Percentiles rank a stretch among this genome's conserved stretches.
Conservation (phyloP, 2,113 vertebrate species). For the Erythrocercus mccallii region DNA sequence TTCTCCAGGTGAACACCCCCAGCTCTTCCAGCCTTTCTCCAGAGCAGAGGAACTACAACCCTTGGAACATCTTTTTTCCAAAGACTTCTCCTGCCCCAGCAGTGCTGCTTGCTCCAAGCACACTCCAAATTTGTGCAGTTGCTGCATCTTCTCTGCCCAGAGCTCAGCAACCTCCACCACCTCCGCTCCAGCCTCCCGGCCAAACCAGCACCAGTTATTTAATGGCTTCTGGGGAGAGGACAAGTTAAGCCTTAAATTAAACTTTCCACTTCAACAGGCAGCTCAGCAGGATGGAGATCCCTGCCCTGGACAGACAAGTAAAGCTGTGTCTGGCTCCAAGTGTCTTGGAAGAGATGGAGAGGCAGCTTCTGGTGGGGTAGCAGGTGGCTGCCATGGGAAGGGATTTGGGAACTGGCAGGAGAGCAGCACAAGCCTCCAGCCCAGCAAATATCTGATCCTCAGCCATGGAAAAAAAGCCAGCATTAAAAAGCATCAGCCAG, state of each 20-base stretch:
- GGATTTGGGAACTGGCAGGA: neutral
- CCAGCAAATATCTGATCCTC: neutral
- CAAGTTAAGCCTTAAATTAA: slow-evolving; percentile 14
- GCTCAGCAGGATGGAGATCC: neutral
- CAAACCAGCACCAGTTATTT: neutral
- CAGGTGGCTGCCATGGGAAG: neutral
- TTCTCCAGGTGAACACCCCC: neutral
- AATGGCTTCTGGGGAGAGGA: neutral
- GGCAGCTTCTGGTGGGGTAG: fast-evolving
- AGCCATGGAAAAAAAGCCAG: neutral
- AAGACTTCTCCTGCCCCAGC: neutral
- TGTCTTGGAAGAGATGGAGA: neutral
- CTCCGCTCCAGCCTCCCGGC: fast-evolving
- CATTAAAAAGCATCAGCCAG: neutral
- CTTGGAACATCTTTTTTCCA: neutral
- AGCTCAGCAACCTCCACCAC: neutral
- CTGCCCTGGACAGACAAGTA: neutral
- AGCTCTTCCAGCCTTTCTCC: neutral
- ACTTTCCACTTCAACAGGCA: neutral
- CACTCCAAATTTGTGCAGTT: fast-evolving
- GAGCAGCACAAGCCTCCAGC: neutral
- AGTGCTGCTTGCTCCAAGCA: neutral
- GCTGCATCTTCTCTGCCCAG: fast-evolving
- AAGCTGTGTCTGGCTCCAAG: neutral
- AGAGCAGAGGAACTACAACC: neutral